Evolutionary conservation across 1,140 invertebrate genomes (phyloP).

Genomic region (Macrocentrus cingulum): DNA sequence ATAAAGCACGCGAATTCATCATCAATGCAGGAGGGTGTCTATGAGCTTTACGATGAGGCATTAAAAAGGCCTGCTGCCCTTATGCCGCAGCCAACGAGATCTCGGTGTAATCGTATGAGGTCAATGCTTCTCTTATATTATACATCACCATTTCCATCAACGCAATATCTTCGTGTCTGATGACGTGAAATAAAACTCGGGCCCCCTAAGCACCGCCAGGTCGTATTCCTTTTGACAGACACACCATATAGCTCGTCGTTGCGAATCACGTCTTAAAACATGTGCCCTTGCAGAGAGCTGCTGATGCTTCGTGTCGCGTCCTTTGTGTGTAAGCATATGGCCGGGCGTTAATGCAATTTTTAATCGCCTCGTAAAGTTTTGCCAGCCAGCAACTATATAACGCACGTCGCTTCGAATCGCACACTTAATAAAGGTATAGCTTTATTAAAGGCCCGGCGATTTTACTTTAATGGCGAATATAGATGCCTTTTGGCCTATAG

Average conservation of each 20-base stretch:
- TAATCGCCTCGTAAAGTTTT: constrained; percentile 44
- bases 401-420: constrained; percentile 14
- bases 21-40: constrained; percentile 24
- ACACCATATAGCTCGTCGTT: constrained; percentile 3
- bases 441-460: constrained; percentile 37
- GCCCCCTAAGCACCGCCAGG: not conserved
- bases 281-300: not conserved
- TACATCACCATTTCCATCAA: constrained; percentile 12
- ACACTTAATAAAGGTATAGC: constrained; percentile 33
- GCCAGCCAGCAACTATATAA: constrained; percentile 22
- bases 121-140: not conserved
- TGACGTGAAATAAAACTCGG: constrained; percentile 7
- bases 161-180: constrained; percentile 5
- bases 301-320: too few species aligned
- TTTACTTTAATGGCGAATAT: constrained; percentile 16
- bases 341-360: constrained; percentile 41
- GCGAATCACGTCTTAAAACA: constrained; percentile 7
- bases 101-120: constrained; percentile 16
- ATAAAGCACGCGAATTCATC: not conserved
- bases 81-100: constrained; percentile 10
- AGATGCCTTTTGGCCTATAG: not conserved
- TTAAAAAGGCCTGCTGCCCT: constrained; percentile 27
- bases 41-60: constrained; percentile 27
- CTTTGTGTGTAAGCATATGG: too few species aligned
- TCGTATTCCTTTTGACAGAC: constrained; percentile 8